Evolutionary conservation across 2,888 invertebrate genomes (phyloP), one percentile per base, ranked within the genome.

Genomic region (Drosophila trichaetosa): DNA sequence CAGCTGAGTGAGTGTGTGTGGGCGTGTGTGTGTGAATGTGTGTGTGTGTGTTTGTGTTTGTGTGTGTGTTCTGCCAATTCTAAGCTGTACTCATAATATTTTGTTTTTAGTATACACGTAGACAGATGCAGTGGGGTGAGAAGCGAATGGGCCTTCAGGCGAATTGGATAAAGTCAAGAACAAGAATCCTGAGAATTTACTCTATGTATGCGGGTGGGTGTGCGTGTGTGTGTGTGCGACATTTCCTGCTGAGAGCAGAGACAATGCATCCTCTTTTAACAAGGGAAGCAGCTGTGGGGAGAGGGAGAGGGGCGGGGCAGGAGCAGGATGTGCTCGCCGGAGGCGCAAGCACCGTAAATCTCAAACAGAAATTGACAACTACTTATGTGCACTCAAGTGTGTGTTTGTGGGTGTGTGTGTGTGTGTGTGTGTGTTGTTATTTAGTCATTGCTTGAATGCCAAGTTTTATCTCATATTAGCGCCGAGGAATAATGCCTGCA

Each of bases 191-290:
- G 53, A 61, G 53, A 63, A 58, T 57, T 46, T 52, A 8, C 18
- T 38, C 4, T 16, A 27, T 52, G 36, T 54, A 40, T 51, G 40
- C 48, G 40, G 33, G 48, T 42, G 48, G 42, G 8, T 29, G 34
- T 56, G 13, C 59, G 27, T 57, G 46, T 42, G 53, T 27, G 42
- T 33, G 51, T 60, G 52, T 59, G 38, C 69, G 52, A 49, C 36
- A 42, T 53, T 70, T 76, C 54, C 73, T 79, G 73, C 52, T 51
- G 21, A 56, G n/a, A 27, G 18, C 27, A 65, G 53, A 72, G 69
- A 83, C 85, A 83, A 79, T 63, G 72, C 69, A 83, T 75, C 76
- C 79, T 81, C 65, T 72, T 74, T 76, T 83, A 85, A 85, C 77
- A 85, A 87, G 78, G 69, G 56, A 71, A 58, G 54, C 75, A 61